Evolutionary conservation across 2,797 vertebrate species (phyloP), one percentile per base, ranked within the genome.

Genomic region (Sternarchorhynchus goeldii): DNA sequence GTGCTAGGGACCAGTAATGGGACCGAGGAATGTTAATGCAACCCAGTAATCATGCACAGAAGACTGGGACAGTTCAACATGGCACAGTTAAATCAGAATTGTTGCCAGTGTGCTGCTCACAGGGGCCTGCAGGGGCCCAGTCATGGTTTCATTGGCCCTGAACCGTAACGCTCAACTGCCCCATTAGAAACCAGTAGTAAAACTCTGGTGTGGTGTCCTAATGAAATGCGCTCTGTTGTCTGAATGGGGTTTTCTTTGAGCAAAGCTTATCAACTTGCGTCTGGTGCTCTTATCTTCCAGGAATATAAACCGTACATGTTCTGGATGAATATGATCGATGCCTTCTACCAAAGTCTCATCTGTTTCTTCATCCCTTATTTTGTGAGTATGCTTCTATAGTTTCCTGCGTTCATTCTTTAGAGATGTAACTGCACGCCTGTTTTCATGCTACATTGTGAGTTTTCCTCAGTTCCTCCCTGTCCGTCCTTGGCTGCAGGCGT

Each of bases 291-390:
- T 69, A 36, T 75, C 71, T 86, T 81, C 63, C 89, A 99, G 98
- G 98, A 98, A 86, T 99, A 98, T 80, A 94, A 96, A 82, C 97
- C 96, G 69, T 94, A 95, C 5, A 95, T 98, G 90, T 99, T 99
- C 93, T 99, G 98, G 98, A 93, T 97, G 89, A 99, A 97, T 86
- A 99, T 99, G 97, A 94, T 96, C 0, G 98, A 99, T 82, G 97
- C 97, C 10, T 92, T 96, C 89, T 98, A 99, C 93, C 98, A 99
- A 92, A 99, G 97, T 86, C 92, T 99, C 68, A 83, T 97, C 84
- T 99, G 98, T 88, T 99, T 99, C 89, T 99, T 97, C 92, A 94
- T 99, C 62, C 97, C 97, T 0, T 99, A 98, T 90, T 96, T 98
- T 79, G 98, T 99, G 91, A 97, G 97, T 95, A 18, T 62, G 6